phyloP scores from a whole-genome alignment of 1,140 invertebrate species.

The Drosophila subpulchrella region DNA sequence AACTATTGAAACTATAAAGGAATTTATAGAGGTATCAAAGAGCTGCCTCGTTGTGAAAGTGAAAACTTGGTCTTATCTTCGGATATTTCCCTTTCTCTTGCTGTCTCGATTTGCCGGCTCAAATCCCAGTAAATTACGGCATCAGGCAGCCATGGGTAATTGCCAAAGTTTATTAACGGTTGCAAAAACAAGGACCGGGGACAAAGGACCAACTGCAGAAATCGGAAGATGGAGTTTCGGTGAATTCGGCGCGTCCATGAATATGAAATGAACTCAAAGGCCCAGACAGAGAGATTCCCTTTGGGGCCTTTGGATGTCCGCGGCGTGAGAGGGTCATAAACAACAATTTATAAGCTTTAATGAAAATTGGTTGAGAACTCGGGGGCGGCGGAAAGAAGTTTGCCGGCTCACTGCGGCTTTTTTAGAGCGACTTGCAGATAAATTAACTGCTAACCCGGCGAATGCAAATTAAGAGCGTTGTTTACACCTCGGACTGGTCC shows the following conservation, averaged over 20 bases:
- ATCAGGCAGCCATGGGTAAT: slow-evolving; percentile 73
- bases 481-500: slow-evolving; percentile 59
- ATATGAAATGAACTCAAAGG: slow-evolving; percentile 68
- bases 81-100: not conserved
- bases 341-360: slow-evolving; percentile 81
- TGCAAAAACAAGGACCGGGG: slow-evolving; percentile 21
- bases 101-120: slow-evolving; percentile 6
- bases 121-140: slow-evolving; percentile 54
- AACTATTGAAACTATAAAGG: slow-evolving; percentile 14
- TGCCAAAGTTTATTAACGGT: slow-evolving; percentile 78
- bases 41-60: slow-evolving; percentile 13
- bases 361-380: slow-evolving; percentile 72
- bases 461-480: slow-evolving; percentile 63
- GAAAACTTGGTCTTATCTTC: slow-evolving; percentile 21
- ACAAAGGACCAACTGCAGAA: slow-evolving; percentile 20
- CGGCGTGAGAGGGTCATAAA: slow-evolving; percentile 54
- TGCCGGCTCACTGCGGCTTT: slow-evolving; percentile 28
- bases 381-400: slow-evolving; percentile 34
- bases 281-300: slow-evolving; percentile 18
- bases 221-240: slow-evolving; percentile 50
- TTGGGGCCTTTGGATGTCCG: slow-evolving; percentile 15
- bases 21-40: slow-evolving; percentile 20
- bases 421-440: slow-evolving; percentile 60
- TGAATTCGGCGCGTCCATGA: slow-evolving; percentile 68
- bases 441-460: slow-evolving; percentile 55